Percentiles rank a stretch among this genome's conserved stretches.
Conservation (phyloP, 2,113 vertebrate species). For the Dascyllus trimaculatus region DNA sequence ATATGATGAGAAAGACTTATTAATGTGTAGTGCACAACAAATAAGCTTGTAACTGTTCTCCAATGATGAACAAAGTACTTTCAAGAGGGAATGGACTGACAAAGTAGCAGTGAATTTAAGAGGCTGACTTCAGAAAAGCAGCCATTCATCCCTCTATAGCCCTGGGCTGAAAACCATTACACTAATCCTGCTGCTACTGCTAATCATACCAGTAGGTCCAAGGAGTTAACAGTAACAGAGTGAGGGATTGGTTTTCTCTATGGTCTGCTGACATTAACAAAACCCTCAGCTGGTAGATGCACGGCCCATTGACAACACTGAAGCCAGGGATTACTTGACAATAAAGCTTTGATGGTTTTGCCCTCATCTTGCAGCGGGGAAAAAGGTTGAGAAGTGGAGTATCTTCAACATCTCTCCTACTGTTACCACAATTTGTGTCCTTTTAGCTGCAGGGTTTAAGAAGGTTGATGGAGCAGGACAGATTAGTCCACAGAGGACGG, state of each 20-base stretch:
- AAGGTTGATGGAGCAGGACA: too few relatives aligned
- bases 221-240: slow-evolving; percentile 21
- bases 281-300: slow-evolving; percentile 16
- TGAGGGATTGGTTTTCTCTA: slow-evolving; percentile 25
- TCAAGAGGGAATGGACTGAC: neutral
- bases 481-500: too few relatives aligned
- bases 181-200: slow-evolving; percentile 58
- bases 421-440: neutral
- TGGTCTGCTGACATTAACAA: slow-evolving; percentile 41
- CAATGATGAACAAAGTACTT: too few relatives aligned
- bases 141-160: slow-evolving; percentile 37
- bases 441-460: slow-evolving; percentile 2
- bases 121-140: slow-evolving; percentile 15
- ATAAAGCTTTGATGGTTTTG: slow-evolving; percentile 22
- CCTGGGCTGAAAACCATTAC: slow-evolving; percentile 39
- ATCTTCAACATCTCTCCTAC: neutral
- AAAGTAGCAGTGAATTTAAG: neutral
- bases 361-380: slow-evolving; percentile 6
- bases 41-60: too few relatives aligned
- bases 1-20: too few relatives aligned
- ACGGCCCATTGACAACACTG: slow-evolving; percentile 31
- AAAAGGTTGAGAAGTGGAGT: neutral
- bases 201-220: slow-evolving; percentile 39
- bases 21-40: too few relatives aligned
- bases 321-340: slow-evolving; percentile 44